Base-by-base conservation (phyloP, 2,888 invertebrate genomes). In the Dryobotodes eremita region DNA sequence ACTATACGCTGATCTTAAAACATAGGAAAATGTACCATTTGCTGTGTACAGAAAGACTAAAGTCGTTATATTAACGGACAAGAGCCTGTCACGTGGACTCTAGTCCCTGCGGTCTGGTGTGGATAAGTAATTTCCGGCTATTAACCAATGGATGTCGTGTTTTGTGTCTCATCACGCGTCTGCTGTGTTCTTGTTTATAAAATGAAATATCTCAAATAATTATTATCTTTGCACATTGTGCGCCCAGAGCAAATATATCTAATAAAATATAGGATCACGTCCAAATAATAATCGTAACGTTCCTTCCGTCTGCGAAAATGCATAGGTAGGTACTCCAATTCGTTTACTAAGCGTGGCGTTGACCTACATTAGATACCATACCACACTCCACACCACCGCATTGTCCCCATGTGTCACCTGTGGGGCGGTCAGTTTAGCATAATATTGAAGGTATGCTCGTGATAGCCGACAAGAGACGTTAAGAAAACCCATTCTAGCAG, bases 51-150 rank as follows among this genome's bases (percentile, higher is more conserved):
- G 50, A 83, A 73, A 78, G 86, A 82, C 46, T 36, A 82, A 75
- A 71, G 53, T 36, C 48, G 20, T 74, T 64, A 46, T 23, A 26
- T 42, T 13, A 31, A 55, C 50, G 65, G n/a, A n/a, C 53, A 66
- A 64, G 68, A 66, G 57, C n/a, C 69, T 59, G 50, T 77, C 77
- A 65, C 50, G 71, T 76, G 72, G 77, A 78, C 73, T 82, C 65
- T 15, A 71, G 76, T 84, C 86, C 75, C 77, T 83, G 83, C 72
- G 79, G 57, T 64, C 85, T 84, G 70, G 82, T 82, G 86, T 88
- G 86, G 80, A 89, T 86, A 75, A 84, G 86, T 82, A 73, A 89
- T 85, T 89, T 89, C 90, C 89, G 83, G 90, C 79, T 71, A 89
- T 89, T 89, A 88, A 79, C 77, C 82, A 79, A 89, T 86, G 64